Conservation (phyloP, 2,888 invertebrate genomes). For the Norana najaformis region DNA sequence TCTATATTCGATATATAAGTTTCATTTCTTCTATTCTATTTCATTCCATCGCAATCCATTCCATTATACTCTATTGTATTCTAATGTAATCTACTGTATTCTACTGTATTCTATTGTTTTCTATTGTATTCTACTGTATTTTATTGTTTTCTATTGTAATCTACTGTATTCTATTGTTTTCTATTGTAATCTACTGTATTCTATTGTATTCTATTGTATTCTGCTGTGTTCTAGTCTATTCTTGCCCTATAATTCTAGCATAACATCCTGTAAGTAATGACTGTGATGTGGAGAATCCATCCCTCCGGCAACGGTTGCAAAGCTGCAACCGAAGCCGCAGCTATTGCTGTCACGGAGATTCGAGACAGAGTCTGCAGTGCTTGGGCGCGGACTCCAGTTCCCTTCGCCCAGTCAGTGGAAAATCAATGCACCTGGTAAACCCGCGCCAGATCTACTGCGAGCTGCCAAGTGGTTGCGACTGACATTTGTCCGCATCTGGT, state of each 20-base stretch:
- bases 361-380: background rate
- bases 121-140: background rate
- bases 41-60: background rate
- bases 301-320: background rate
- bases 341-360: background rate
- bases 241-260: background rate
- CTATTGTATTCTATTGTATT: background rate
- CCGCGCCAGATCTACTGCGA: background rate
- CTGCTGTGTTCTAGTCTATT: background rate
- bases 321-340: background rate
- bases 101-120: background rate
- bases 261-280: background rate
- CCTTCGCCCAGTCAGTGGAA: background rate
- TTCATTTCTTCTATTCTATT: background rate
- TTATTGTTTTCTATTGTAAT: background rate
- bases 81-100: background rate
- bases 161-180: background rate
- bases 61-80: background rate
- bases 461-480: background rate
- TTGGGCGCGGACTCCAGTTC: background rate
- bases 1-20: background rate
- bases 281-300: background rate
- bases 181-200: background rate
- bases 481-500: background rate
- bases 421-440: constrained; percentile 6